Base-by-base conservation (phyloP, 2,888 invertebrate genomes). In the Netelia inedita region DNA sequence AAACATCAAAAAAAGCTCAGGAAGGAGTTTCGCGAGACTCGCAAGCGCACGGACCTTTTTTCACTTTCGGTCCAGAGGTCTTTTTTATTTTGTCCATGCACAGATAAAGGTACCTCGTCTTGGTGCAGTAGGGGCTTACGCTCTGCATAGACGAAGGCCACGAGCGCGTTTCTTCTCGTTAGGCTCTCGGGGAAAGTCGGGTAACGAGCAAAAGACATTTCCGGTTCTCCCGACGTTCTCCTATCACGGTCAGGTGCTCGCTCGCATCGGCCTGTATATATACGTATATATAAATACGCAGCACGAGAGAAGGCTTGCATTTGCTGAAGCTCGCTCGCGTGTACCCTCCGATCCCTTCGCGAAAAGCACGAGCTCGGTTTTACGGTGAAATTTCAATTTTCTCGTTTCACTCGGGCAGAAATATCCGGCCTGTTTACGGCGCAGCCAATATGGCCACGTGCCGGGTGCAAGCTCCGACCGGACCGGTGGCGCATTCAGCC, bases 141-240 rank as follows among this genome's bases (percentile, higher is more conserved):
- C 46, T 55, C 57, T 55, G 28, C 43, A 79, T 57, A 63, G 55
- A 10, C 72, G 63, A 59, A 68, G 76, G 55, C 78, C 78, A 65
- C 79, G 55, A 81, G 71, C 72, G 83, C 87, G 86, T 89, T 90
- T 86, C 89, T 88, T 89, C 90, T 90, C 88, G 89, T 90, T 90
- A 89, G 85, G 82, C 86, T 76, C 76, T 80, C 72, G 81, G 50
- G 74, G 76, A 76, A 68, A 76, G 82, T 71, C 61, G 81, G 69
- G 79, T 89, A 88, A 90, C 88, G 86, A 89, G 87, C 65, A 74
- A 87, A 90, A 88, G 90, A 90, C 88, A 88, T 88, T 90, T 87
- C 85, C 79, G 71, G 86, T 75, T 85, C 19, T 71, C 74, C 79
- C 79, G 28, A 53, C 72, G 55, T 78, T 55, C 72, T 79, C 68